Evolutionary conservation across 2,888 invertebrate species (phyloP), one percentile per base, ranked within the genome.

Genomic region (Lithophane leautieri): DNA sequence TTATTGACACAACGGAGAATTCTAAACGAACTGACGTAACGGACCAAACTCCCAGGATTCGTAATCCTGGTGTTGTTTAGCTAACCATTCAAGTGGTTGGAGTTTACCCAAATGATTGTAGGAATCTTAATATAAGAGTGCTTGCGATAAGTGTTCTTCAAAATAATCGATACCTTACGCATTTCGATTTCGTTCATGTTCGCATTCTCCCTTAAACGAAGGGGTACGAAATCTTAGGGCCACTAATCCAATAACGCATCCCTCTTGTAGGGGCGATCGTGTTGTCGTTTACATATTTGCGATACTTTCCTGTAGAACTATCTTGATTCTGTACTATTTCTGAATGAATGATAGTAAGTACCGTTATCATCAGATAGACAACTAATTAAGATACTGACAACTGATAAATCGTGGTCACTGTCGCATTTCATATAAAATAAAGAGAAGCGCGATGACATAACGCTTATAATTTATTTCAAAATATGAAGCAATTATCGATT

Each of bases 181-280:
- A 81, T 78, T 79, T 68, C 75, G 66, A 79, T 83, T 73, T 60
- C 76, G 83, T 75, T 85, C 82, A 78, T 79, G 81, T 82, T 86
- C 84, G 82, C 83, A 85, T 87, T 87, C 84, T 88, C 88, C 89
- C 88, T 84, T 83, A 82, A 81, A 77, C 81, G 85, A 83, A 86
- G 90, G 90, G 87, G 79, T 82, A 81, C 75, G 69, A 81, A 88
- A 86, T 88, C 90, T 90, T 90, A 90, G 94, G 94, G 93, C 84
- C 85, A 88, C 86, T 95, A 95, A 95, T 95, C 92, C 92, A 94
- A 95, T 95, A 92, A 90, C 83, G 88, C 83, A 90, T 90, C 92
- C 92, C 91, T 89, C 82, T 81, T 83, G 81, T 83, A 89, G 87
- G 89, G 81, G 75, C 75, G 70, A 62, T 83, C 70, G 60, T 70